These are phyloP conservation scores for Crambe crambe DNA, from an alignment of 37 sponge, comb jelly and placozoan species.

Conservation along the genomic window DNA sequence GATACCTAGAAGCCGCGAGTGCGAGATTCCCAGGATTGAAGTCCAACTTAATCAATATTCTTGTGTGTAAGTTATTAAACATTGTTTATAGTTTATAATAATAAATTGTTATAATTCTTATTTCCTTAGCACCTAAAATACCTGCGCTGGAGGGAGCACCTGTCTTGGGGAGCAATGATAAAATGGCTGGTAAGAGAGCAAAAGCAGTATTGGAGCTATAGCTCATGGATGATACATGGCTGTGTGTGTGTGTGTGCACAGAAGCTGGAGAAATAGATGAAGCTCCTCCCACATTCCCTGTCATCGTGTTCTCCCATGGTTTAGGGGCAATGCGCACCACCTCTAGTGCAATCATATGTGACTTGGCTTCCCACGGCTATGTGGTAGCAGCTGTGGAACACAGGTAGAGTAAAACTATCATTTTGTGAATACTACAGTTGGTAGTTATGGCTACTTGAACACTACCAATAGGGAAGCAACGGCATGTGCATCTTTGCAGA, in stretches of 20 bases:
- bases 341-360: slow-evolving; percentile 63
- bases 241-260: too few relatives aligned
- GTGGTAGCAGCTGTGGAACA: slow-evolving; percentile 78
- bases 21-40: slow-evolving; percentile 2
- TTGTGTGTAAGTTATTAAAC: slow-evolving; percentile 28
- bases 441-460: not conserved
- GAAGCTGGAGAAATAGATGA: not conserved
- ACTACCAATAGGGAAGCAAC: slow-evolving; percentile 51
- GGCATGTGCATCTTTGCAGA: slow-evolving; percentile 29
- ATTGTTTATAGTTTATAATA: too few relatives aligned
- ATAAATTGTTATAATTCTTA: not conserved
- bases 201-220: too few relatives aligned
- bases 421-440: not conserved
- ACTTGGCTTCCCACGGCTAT: slow-evolving; percentile 84
- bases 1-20: slow-evolving; percentile 24
- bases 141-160: slow-evolving; percentile 58
- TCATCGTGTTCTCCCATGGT: slow-evolving; percentile 83
- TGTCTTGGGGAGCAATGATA: not conserved
- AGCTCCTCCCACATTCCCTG: slow-evolving; percentile 23
- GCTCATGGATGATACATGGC: too few relatives aligned
- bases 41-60: not conserved
- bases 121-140: slow-evolving; percentile 33
- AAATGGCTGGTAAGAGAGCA: not conserved
- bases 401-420: slow-evolving; percentile 41
- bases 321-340: slow-evolving; percentile 60